Evolutionary conservation across 2,888 invertebrate species (phyloP).

Genomic region (Pachymerium ferrugineum): DNA sequence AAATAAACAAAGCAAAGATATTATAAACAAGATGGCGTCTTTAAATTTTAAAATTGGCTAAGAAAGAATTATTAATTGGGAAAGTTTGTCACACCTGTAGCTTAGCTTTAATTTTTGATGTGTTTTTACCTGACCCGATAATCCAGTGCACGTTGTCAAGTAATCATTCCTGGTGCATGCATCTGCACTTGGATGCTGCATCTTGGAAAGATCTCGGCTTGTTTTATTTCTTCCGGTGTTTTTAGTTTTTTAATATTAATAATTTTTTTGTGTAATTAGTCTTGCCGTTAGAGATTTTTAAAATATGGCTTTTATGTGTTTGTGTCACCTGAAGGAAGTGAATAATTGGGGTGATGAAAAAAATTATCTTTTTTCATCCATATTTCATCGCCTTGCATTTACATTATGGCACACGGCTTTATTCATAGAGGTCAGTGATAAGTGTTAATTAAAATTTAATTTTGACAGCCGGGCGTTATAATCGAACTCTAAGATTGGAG

Average conservation of each 20-base stretch:
- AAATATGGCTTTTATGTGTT: slow-evolving; percentile 7
- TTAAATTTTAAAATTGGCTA: not conserved
- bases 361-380: slow-evolving; percentile 39
- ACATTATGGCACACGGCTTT: slow-evolving; percentile 69
- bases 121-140: slow-evolving; percentile 7
- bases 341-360: not conserved
- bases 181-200: slow-evolving; percentile 24
- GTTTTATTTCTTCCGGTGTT: not conserved
- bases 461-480: too few species aligned
- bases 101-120: not conserved
- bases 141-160: not conserved
- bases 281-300: not conserved
- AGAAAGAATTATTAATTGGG: too few species aligned
- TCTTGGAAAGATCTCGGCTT: not conserved
- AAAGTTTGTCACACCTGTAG: not conserved
- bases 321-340: not conserved
- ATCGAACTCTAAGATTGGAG: not conserved
- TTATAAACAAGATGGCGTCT: not conserved
- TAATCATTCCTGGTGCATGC: slow-evolving; percentile 12
- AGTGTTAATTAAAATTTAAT: not conserved
- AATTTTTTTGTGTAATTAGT: not conserved
- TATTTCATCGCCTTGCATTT: slow-evolving; percentile 65
- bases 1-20: not conserved
- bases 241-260: not conserved
- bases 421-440: slow-evolving; percentile 54